Evolutionary conservation across 2,888 invertebrate species (phyloP).

Genomic region (Stenichneumon culpator): DNA sequence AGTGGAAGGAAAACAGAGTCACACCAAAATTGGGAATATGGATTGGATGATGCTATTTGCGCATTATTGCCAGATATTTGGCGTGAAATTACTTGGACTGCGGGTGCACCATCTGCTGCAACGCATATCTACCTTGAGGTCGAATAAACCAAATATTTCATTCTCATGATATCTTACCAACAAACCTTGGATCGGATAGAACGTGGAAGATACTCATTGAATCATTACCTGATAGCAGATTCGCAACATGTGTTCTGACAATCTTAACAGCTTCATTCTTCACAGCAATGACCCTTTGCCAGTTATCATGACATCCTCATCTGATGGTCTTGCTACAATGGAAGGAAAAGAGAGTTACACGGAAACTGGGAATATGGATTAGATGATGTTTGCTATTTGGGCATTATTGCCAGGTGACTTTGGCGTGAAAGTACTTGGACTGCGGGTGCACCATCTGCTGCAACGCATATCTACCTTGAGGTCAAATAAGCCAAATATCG

Average conservation of each 20-base stretch:
- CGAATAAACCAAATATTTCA: neutral
- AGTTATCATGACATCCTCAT: neutral
- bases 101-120: conserved; percentile 17
- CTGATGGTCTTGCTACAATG: no score
- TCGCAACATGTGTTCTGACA: neutral
- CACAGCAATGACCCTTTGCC: neutral
- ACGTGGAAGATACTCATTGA: neutral
- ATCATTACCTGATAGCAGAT: neutral
- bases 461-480: conserved; percentile 1
- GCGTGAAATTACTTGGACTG: conserved; percentile 12
- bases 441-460: conserved; percentile 13
- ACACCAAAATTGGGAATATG: no score
- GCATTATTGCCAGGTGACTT: conserved; percentile 11
- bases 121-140: neutral
- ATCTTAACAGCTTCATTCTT: neutral
- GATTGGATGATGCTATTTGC: no score
- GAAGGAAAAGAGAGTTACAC: no score
- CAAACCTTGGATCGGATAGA: neutral
- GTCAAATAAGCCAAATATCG: neutral
- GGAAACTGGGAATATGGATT: no score
- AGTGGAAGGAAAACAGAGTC: no score
- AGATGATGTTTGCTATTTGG: no score
- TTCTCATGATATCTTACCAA: neutral
- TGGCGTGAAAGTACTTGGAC: conserved; percentile 17
- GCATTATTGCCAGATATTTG: conserved; percentile 13